Evolutionary conservation across 2,113 vertebrate species (phyloP).

Genomic region (Ciconia stormi): DNA sequence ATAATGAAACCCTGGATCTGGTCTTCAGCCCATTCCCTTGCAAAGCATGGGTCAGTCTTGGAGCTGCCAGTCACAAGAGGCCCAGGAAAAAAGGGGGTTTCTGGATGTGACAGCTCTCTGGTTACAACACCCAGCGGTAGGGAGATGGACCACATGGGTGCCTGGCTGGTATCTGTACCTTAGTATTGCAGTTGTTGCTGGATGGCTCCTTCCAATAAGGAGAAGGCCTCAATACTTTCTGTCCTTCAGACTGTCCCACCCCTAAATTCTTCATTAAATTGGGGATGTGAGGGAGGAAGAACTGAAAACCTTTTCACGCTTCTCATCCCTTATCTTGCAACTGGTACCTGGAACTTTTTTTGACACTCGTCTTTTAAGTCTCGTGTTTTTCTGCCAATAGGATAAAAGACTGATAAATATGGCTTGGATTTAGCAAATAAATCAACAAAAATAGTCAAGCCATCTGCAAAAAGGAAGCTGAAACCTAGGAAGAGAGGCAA

Average conservation of each 20-base stretch:
- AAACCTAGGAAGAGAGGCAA: neutral
- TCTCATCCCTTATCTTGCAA: conserved; percentile 18
- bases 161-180: neutral
- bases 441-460: conserved; percentile 21
- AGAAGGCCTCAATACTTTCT: neutral
- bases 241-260: neutral
- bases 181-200: neutral
- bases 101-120: neutral
- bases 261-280: neutral
- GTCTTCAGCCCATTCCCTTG: neutral
- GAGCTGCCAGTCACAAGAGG: neutral
- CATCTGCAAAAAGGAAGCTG: neutral
- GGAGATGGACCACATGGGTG: no score
- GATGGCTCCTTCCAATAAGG: neutral
- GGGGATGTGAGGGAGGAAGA: neutral
- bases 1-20: neutral
- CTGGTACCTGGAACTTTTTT: conserved; percentile 18
- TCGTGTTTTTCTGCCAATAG: conserved; percentile 27
- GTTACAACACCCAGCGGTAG: neutral
- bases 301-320: conserved; percentile 8
- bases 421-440: conserved; percentile 19
- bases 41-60: fast-evolving
- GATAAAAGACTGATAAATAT: conserved; percentile 10
- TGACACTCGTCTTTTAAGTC: neutral
- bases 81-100: neutral